These are phyloP conservation scores for Harlomillsia oculata DNA, from an alignment of 1,140 invertebrate genomes.

Conservation along the genomic window DNA sequence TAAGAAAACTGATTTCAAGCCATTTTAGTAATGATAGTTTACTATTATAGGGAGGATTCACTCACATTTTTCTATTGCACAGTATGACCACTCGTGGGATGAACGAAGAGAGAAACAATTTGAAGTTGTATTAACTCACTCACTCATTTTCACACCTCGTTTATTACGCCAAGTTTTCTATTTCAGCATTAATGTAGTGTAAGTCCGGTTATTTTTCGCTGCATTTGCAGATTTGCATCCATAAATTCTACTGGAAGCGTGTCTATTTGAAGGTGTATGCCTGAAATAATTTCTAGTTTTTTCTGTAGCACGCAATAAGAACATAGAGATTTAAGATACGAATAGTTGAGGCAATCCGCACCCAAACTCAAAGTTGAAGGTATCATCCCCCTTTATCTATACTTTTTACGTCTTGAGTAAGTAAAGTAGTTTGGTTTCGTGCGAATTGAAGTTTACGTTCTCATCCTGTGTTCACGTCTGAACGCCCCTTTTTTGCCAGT, in stretches of 20 bases:
- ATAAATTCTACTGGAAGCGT: neutral
- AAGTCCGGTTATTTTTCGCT: neutral
- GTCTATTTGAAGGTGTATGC: neutral
- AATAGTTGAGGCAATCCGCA: neutral
- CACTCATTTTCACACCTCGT: neutral
- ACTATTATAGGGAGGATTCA: neutral
- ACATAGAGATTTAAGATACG: neutral
- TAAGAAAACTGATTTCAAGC: neutral
- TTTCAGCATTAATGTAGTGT: constrained; percentile 3
- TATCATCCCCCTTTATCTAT: neutral
- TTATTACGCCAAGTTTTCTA: neutral
- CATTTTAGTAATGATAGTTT: neutral
- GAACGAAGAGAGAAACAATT: neutral
- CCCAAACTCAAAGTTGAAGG: neutral
- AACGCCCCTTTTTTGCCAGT: no score
- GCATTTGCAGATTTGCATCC: neutral
- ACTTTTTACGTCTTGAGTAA: neutral
- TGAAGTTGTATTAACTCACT: neutral
- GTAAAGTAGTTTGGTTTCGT: no score
- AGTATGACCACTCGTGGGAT: no score
- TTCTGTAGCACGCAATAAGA: neutral
- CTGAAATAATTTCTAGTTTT: neutral
- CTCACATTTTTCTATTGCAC: no score
- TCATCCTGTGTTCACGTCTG: no score
- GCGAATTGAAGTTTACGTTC: no score